Evolutionary conservation across 92 coral and sea anemone species (phyloP), one percentile per base, ranked within the genome.

Genomic region (Zoanthus gigantus): DNA sequence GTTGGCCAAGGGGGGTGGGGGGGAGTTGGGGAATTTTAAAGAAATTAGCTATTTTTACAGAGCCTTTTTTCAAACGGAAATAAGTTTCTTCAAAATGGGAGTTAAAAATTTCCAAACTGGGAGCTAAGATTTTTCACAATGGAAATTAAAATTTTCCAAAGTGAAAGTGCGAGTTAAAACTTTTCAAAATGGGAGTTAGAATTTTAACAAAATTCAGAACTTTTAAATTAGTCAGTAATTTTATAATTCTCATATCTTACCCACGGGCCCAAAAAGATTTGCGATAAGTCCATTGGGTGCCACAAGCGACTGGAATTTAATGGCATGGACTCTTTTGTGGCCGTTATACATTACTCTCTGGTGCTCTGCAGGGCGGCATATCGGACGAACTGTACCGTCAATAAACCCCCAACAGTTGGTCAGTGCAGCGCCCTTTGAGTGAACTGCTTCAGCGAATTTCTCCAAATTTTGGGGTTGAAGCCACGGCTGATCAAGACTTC

Each of bases 381-480:
- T 50, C 56, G 56, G 56, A 50, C 0, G 56, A 50, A 50, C 56
- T 50, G 56, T 50, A 23, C 23, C 23, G 23, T 23, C 23, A 23
- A 23, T 23, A 23, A 23, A 23, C 23, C 23, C 23, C 23, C 56
- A 50, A 50, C 56, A 50, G 56, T 50, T 50, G 56, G 56, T 50
- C 56, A 50, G 56, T 50, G 56, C 56, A 50, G 56, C 7, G 56
- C 56, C 56, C 56, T 50, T 50, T 50, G 56, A 50, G 56, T 50
- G 56, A 50, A 50, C 56, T 50, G 56, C 56, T 50, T 50, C 56
- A 50, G 56, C 56, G 56, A 50, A 50, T 50, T 50, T 50, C 56
- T 50, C 56, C 56, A 50, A 50, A 50, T 50, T 50, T 50, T 81
- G 46, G 9, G 86, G 74, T 29, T 58, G 74, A 7, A 81, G 48